Evolutionary conservation across 2,888 invertebrate species (phyloP).

Genomic region (Lumbricus terrestris): DNA sequence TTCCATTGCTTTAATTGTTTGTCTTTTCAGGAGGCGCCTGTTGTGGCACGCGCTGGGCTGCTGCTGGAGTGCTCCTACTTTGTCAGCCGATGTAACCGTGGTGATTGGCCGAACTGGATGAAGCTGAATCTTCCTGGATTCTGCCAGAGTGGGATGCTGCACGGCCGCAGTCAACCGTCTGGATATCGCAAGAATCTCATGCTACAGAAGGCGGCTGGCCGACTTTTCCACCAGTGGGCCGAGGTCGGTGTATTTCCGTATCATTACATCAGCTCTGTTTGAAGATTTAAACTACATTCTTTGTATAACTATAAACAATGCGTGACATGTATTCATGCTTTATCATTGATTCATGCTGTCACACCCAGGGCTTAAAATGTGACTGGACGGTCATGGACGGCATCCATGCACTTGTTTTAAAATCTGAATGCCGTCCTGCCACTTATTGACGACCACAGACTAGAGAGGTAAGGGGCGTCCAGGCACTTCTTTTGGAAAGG

Average conservation of each 20-base stretch:
- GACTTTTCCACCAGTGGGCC: conserved; percentile 96
- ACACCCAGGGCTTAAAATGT: too few relatives aligned
- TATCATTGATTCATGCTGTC: too few relatives aligned
- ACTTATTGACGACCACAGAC: too few relatives aligned
- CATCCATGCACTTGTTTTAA: too few relatives aligned
- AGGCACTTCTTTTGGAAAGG: too few relatives aligned
- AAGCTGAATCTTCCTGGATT: conserved; percentile 79
- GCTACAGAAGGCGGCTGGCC: conserved; percentile 85
- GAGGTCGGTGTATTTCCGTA: conserved; percentile 63
- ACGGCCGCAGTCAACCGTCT: conserved; percentile 62
- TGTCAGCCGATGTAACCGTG: conserved; percentile 95
- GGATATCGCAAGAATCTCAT: conserved; percentile 65
- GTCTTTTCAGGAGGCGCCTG: conserved; percentile 79
- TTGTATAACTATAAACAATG: too few relatives aligned
- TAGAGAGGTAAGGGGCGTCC: too few relatives aligned
- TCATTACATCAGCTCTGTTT: background rate
- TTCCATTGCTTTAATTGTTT: background rate
- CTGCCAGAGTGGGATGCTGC: conserved; percentile 48
- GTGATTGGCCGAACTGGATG: conserved; percentile 98
- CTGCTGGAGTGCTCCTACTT: conserved; percentile 92
- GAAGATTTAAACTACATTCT: too few relatives aligned
- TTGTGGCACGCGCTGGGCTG: conserved; percentile 86
- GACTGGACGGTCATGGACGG: too few relatives aligned
- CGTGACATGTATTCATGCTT: too few relatives aligned
- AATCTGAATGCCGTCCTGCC: too few relatives aligned